Base-by-base conservation (phyloP, 1,140 invertebrate genomes). In the Dinoponera quadriceps region DNA sequence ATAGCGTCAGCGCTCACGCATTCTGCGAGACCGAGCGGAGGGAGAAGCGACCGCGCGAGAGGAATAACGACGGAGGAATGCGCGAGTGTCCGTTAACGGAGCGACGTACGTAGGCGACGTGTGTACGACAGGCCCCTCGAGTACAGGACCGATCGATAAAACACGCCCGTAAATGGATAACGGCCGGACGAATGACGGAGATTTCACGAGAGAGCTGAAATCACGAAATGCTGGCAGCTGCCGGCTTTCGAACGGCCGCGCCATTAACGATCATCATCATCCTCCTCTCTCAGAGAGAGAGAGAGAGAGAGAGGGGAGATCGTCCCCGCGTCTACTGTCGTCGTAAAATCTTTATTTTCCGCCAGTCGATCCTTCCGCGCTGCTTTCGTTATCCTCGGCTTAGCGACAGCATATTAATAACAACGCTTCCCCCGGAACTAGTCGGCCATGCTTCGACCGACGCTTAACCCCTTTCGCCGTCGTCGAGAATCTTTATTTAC, bases 81-180 rank as follows among this genome's bases (percentile, higher is more conserved):
- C 33, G 27, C 27, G 62, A 83, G 54, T 13, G 60, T 83, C 49
- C 59, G 66, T 82, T 75, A 82, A 78, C 77, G 63, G 49, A 44
- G 20, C 55, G 65, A 54, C 22, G 22, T 55, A 68, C 66, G 84
- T 85, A 69, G 69, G 72, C 82, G 74, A 85, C n/a, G 65, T 78
- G 55, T 69, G 69, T 14, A 59, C 22, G 51, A 62, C 72, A n/a
- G 54, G 75, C 25, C 82, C 49, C 55, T 83, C 84, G 84, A 85
- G 63, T 86, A 49, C 74, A 49, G 51, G 72, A 48, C 71, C 82
- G 86, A 86, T 87, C 86, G 85, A 87, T 87, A 87, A 87, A 87
- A 87, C 82, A 87, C 68, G 60, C 48, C 66, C 73, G 68, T 87
- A 87, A 87, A 87, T 86, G 85, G 85, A 87, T 87, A 87, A 87